phyloP scores from a whole-genome alignment of 1,140 invertebrate genomes.

The Drosophila busckii region DNA sequence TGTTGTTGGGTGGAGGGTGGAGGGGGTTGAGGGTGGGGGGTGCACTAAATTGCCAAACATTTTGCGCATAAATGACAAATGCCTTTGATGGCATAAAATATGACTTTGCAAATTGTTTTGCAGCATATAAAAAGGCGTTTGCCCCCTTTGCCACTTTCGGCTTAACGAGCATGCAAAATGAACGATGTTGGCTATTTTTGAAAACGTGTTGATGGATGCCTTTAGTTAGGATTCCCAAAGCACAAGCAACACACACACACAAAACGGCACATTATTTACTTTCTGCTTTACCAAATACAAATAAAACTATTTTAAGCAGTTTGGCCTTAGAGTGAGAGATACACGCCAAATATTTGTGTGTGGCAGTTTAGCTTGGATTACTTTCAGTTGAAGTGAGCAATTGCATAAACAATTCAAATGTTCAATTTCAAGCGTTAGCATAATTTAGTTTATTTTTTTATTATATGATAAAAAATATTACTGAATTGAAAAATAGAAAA shows the following conservation, averaged over 20 bases:
- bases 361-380: too few species aligned
- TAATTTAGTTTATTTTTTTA: too few species aligned
- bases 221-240: constrained; percentile 40
- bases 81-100: constrained; percentile 77
- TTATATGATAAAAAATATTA: too few species aligned
- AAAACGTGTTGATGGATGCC: constrained; percentile 8
- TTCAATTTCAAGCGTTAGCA: too few species aligned
- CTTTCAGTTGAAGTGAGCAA: too few species aligned
- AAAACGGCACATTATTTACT: constrained; percentile 20
- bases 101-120: constrained; percentile 76
- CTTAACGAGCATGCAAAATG: constrained; percentile 11
- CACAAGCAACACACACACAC: constrained; percentile 9
- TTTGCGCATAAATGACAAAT: constrained; percentile 76
- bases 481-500: too few species aligned
- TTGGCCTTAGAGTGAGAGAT: too few species aligned
- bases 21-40: neutral
- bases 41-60: constrained; percentile 67
- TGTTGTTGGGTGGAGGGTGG: neutral
- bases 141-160: neutral
- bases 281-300: too few species aligned
- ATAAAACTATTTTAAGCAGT: too few species aligned
- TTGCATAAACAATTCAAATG: too few species aligned
- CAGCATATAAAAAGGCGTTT: constrained; percentile 64
- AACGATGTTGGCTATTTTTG: constrained; percentile 14
- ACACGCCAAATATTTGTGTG: too few species aligned